Evolutionary conservation across 2,888 invertebrate species (phyloP).

Genomic region (Drosophila planitibia): DNA sequence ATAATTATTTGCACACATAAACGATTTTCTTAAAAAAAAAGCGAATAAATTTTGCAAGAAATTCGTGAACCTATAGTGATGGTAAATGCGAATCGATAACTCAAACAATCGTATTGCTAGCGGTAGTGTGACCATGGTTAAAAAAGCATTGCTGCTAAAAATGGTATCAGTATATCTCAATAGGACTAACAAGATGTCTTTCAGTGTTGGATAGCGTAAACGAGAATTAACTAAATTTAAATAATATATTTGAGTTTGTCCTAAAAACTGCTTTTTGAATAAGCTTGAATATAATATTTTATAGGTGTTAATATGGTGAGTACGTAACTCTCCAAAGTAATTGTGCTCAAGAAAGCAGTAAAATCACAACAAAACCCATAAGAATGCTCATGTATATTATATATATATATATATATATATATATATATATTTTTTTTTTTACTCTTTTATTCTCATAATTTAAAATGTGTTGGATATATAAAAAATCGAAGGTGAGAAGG

Average conservation of each 20-base stretch:
- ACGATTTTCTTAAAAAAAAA: slow-evolving; percentile 18
- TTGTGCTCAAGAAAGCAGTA: background rate
- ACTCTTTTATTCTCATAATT: too few relatives aligned
- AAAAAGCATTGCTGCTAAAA: background rate
- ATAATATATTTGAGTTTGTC: background rate
- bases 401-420: too few relatives aligned
- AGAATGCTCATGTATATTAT: background rate
- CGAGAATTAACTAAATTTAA: background rate
- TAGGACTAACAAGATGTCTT: background rate
- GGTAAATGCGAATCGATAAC: slow-evolving; percentile 21
- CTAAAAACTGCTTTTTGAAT: background rate
- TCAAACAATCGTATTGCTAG: background rate
- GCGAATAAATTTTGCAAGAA: slow-evolving; percentile 40
- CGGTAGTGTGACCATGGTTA: slow-evolving; percentile 12
- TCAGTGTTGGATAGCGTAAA: slow-evolving; percentile 8
- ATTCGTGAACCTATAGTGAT: slow-evolving; percentile 41
- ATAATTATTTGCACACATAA: slow-evolving; percentile 17
- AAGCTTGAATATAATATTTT: background rate
- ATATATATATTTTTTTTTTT: too few relatives aligned
- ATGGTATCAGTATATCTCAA: slow-evolving; percentile 10
- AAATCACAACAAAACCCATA: background rate
- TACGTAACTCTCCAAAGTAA: background rate
- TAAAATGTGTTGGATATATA: too few relatives aligned
- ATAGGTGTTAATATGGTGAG: background rate
- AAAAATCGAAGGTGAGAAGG: too few relatives aligned